These are phyloP conservation scores for Aphelinus atriplicis DNA, from an alignment of 1,140 invertebrate species.

Conservation along the genomic window DNA sequence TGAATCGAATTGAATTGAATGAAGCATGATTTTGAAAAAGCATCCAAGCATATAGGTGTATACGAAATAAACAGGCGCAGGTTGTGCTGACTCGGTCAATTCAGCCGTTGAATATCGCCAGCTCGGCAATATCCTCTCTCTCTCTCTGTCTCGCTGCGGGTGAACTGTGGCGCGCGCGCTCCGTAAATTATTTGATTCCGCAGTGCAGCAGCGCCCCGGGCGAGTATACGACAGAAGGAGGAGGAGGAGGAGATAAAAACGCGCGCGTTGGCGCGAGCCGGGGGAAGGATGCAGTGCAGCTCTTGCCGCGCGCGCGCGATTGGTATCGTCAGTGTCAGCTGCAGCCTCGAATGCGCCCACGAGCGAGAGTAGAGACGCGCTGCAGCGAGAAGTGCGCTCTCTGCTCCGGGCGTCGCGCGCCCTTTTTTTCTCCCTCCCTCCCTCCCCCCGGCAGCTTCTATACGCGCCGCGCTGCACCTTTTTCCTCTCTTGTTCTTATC, in stretches of 20 bases:
- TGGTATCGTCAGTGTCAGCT: slow-evolving; percentile 42
- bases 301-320: slow-evolving; percentile 22
- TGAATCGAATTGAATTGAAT: no score
- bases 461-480: slow-evolving; percentile 25
- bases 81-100: no score
- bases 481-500: slow-evolving; percentile 9
- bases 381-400: no score
- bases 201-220: slow-evolving; percentile 35
- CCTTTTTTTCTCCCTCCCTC: no score
- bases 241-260: slow-evolving; percentile 36
- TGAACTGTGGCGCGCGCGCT: background rate
- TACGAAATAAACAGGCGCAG: no score
- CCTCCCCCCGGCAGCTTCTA: slow-evolving; percentile 13
- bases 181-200: slow-evolving; percentile 43
- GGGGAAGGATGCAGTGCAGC: slow-evolving; percentile 8
- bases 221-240: slow-evolving; percentile 35
- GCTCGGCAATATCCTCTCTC: background rate
- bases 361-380: no score
- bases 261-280: background rate
- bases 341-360: background rate
- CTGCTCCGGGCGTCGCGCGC: no score
- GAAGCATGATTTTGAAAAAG: no score
- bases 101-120: no score
- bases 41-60: no score
- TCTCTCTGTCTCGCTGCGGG: background rate